phyloP scores from a whole-genome alignment of 2,888 invertebrate genomes.

The Lapara coniferarum region DNA sequence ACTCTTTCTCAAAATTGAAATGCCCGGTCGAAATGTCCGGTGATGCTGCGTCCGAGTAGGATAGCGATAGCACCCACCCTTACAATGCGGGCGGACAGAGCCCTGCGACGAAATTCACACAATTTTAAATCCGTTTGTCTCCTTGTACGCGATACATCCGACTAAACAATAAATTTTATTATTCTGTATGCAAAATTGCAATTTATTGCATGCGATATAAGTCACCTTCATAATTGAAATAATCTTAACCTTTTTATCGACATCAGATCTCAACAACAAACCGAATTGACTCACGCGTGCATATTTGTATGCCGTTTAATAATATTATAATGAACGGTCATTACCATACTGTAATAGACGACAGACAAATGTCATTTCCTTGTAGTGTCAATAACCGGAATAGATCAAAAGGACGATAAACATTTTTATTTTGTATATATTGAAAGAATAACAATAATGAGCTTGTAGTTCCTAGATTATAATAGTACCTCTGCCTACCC shows the following conservation, averaged over 20 bases:
- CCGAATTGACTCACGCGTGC: constrained; percentile 36
- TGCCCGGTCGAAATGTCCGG: constrained; percentile 85
- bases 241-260: constrained; percentile 46
- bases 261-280: constrained; percentile 42
- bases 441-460: neutral
- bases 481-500: too few relatives aligned
- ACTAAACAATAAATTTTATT: constrained; percentile 38
- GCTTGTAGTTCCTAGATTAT: neutral
- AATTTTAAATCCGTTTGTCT: constrained; percentile 71
- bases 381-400: constrained; percentile 60
- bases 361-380: constrained; percentile 54
- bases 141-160: constrained; percentile 3
- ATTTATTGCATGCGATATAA: constrained; percentile 36
- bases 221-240: constrained; percentile 49
- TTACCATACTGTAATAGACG: constrained; percentile 37
- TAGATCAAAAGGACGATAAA: constrained; percentile 38
- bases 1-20: constrained; percentile 85
- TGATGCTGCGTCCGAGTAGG: constrained; percentile 83
- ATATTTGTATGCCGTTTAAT: constrained; percentile 28
- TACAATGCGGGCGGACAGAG: constrained; percentile 80
- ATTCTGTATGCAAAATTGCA: constrained; percentile 33
- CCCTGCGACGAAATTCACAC: constrained; percentile 77
- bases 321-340: constrained; percentile 23
- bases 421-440: neutral
- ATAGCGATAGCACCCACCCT: constrained; percentile 82